Base-by-base conservation (phyloP, 2,888 invertebrate genomes). In the Watsonalla binaria region DNA sequence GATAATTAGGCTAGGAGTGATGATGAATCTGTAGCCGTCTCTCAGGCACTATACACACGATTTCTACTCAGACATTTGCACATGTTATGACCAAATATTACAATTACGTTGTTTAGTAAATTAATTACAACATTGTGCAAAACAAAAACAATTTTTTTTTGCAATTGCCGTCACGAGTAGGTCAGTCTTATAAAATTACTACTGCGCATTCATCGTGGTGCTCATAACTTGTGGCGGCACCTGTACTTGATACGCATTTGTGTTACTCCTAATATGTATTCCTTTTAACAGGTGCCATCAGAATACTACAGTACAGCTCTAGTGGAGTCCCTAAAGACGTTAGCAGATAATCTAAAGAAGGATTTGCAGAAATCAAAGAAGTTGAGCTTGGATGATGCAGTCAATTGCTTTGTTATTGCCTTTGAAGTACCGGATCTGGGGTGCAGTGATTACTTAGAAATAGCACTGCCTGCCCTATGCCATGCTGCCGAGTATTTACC, bases 361-460 rank as follows among this genome's bases (percentile, higher is more conserved):
- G 95, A 96, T 68, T 83, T 96, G 53, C 86, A 92, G 76, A 92
- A 92, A 76, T 92, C 90, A 5, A 89, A 87, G 60, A 84, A 78
- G 52, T 76, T 88, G 79, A 79, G 80, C 54, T 70, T 89, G n/a
- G 92, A 93, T 49, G 93, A 93, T 61, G 86, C 92, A 0, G 91
- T 93, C 35, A 92, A 93, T 78, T 92, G 93, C 72, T 79, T 92
- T 72, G 80, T 96, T 46, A 95, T 96, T 57, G 94, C 96, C 34
- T 94, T 96, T 72, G 96, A 96, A 80, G 93, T 96, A 66, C 96
- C 96, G 1, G 93, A 92, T 51, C 80, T 94, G 55, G 94, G 94
- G 7, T 94, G 94, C 62, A 94, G 94, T 15, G 96, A 97, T 77
- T 97, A 96, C 77, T 82, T 98, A 67, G 97, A 97, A 80, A 93